Base-by-base conservation (phyloP, 2,797 vertebrate species). In the Setipinna tenuifilis region DNA sequence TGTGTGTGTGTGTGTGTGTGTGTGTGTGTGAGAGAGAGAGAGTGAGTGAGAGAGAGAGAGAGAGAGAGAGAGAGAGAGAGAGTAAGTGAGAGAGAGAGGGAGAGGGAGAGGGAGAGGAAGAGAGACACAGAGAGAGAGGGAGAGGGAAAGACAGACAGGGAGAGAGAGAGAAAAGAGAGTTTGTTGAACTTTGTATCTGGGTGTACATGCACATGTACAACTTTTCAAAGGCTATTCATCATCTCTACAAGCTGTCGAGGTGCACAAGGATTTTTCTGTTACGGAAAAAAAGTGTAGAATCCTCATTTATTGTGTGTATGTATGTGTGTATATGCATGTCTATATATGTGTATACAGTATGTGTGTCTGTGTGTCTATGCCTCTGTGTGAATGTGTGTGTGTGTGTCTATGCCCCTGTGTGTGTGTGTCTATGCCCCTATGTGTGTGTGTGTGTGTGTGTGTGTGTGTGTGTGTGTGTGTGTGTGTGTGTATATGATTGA, bases 381-480 rank as follows among this genome's bases (percentile, higher is more conserved):
- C 17, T 62, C 17, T 62, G 59, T 65, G 61, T 65, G 65, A 12
- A 9, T 68, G 23, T 65, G 6, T 65, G 23, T 68, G 62, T 68
- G 62, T 68, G 62, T 68, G 62, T 68, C 21, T 68, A 23, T 68
- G 62, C 6, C n/a, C n/a, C n/a, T n/a, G 23, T 71, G 65, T 71
- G 65, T 68, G 65, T 71, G 65, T 71, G 65, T 71, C 10, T 31
- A 28, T 35, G 25, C 50, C 50, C 1, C 14, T 54, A 7, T 54
- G 61, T 65, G 65, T 28, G 62, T 68, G 23, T 65, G 23, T 65
- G 62, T 28, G 62, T 28, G 62, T 28, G 61, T 65, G 61, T 65
- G 61, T 65, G 61, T 65, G 61, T 25, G 61, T 68, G 62, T 68
- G 62, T 68, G 62, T 68, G 62, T 68, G 62, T 68, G 62, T 28